Evolutionary conservation across 2,888 invertebrate species (phyloP), one percentile per base, ranked within the genome.

Genomic region (Rhogogaster chlorosoma): DNA sequence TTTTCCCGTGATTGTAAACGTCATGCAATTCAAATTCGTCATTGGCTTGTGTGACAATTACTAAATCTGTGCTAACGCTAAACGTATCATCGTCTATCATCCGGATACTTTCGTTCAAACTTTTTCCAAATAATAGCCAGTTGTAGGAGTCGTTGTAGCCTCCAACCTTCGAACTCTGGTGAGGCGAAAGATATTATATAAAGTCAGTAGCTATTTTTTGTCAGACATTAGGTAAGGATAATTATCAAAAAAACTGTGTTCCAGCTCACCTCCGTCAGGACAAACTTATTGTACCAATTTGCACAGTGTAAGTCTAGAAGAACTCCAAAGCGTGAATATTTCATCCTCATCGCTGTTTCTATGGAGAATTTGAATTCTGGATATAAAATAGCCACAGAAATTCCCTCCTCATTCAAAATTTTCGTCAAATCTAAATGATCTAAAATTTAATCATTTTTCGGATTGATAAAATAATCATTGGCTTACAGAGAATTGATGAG

Each of bases 1-100:
- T 87, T 84, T 91, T 90, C 38, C 89, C 88, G 57, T 88, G 91
- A 88, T 92, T 92, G 70, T 86, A 92, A 82, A 89, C 86, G 22
- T 92, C 92, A 71, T 90, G 87, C n/a, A 92, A 83, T 42, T 88
- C 86, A 61, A 89, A 90, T 32, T 86, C 86, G 22, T 71, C 67
- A 9, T 49, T 83, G 10, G 87, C 86, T 0, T 75, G 45, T 49
- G 90, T 85, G 18, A 89, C 89, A 10, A 92, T 84, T 4, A 86
- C 88, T 3, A 92, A 77, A 84, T 92, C 91, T 10, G 91, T 92
- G 12, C 88, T 87, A 45, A 89, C 86, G 73, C 88, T 89, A 73
- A 88, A 91, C 18, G 90, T 87, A 2, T 84, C 88, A 22, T 91
- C 92, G 82, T 91, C 88, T 26, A 92, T 84, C 15, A 88, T 38